Evolutionary conservation across 1,140 invertebrate species (phyloP).

Genomic region (Lepidotrigona ventralis): DNA sequence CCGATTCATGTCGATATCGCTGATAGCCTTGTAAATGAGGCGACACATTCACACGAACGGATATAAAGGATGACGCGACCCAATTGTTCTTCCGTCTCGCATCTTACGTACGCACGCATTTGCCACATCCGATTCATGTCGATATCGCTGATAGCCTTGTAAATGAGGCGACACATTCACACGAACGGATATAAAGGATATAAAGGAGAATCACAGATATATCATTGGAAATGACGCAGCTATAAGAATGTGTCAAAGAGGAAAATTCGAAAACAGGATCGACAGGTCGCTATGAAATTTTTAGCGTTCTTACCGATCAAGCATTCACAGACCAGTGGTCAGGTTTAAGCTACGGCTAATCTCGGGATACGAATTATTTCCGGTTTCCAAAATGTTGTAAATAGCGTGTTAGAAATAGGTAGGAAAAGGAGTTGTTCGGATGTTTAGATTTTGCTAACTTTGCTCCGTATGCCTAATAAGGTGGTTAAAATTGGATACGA

Average conservation of each 20-base stretch:
- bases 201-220: too few species aligned
- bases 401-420: background rate
- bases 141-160: background rate
- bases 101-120: background rate
- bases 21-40: conserved; percentile 14
- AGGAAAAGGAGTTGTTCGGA: background rate
- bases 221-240: background rate
- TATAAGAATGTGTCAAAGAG: background rate
- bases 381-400: background rate
- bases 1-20: conserved; percentile 2
- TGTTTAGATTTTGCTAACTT: too few species aligned
- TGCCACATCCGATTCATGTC: conserved; percentile 11
- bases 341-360: background rate
- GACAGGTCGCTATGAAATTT: background rate
- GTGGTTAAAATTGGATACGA: too few species aligned
- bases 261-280: background rate
- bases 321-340: background rate
- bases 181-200: background rate
- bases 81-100: conserved; percentile 31
- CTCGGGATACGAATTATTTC: background rate
- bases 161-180: background rate
- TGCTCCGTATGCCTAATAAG: too few species aligned
- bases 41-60: background rate
- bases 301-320: background rate
- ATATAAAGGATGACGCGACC: conserved; percentile 20